Percentiles rank a stretch among this genome's conserved stretches.
Conservation (phyloP, 2,797 vertebrate genomes). For the Ambastaia sidthimunki region DNA sequence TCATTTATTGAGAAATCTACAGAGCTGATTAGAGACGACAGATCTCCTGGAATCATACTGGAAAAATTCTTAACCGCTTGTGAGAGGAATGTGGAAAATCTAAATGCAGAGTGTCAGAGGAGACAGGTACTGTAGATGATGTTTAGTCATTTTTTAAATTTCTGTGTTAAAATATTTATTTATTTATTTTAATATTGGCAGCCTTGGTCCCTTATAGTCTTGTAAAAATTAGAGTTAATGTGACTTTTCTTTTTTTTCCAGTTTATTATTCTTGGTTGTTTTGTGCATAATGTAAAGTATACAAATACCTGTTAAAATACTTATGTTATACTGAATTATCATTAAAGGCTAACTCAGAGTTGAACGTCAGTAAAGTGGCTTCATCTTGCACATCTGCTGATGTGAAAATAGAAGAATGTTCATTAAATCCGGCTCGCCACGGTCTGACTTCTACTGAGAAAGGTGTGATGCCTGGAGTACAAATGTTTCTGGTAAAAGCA, state of each 20-base stretch:
- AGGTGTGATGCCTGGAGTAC: conserved; percentile 62
- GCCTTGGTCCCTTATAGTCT: not conserved
- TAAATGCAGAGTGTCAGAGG: not conserved
- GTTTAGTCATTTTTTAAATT: not conserved
- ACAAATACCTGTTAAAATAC: not conserved
- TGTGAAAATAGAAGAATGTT: conserved; percentile 51
- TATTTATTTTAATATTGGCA: not conserved
- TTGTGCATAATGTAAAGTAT: not conserved
- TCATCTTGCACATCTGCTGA: conserved; percentile 20
- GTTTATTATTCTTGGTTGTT: conserved; percentile 22
- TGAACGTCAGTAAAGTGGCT: conserved; percentile 24
- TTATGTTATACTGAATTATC: not conserved
- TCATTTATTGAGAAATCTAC: conserved; percentile 52
- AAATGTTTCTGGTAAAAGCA: conserved; percentile 77
- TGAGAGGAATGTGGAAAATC: conserved; percentile 53
- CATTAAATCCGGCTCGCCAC: conserved; percentile 24
- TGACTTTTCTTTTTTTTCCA: conserved; percentile 43
- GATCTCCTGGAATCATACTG: conserved; percentile 72
- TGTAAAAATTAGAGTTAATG: not conserved
- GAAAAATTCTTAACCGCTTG: conserved; percentile 70
- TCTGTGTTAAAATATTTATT: not conserved
- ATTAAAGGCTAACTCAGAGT: conserved; percentile 25
- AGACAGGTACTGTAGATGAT: conserved; percentile 49
- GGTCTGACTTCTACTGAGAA: conserved; percentile 23
- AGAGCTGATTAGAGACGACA: conserved; percentile 55